Evolutionary conservation across 2,113 vertebrate genomes (phyloP), one percentile per base, ranked within the genome.

Genomic region (Anoura caudifer): DNA sequence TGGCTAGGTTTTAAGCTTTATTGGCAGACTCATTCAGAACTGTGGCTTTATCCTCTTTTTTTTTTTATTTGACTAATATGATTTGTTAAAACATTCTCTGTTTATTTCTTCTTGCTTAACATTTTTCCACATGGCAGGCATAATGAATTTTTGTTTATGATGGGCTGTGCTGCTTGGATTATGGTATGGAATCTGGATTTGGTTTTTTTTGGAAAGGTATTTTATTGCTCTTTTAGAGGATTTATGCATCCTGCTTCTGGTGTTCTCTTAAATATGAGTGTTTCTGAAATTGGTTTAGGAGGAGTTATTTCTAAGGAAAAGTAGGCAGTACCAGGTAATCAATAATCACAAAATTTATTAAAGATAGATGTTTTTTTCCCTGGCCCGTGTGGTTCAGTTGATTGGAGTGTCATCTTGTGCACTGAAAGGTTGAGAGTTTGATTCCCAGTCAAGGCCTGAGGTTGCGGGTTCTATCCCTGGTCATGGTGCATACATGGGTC

Each of bases 91-190:
- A 97, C 94, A 97, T 93, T 98, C 90, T 98, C 89, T 98, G 97
- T 98, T 98, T 98, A 98, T 97, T 97, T 98, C 97, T 98, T 97
- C 91, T 97, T 97, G 87, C 97, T 98, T 96, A 97, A 97, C 96
- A 97, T 97, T 98, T 98, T 98, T 97, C 97, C 97, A 97, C 93
- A 94, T 95, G 91, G 97, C 95, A 81, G 93, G 91, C 96, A 95
- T 97, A 98, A 98, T 98, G 97, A 98, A 97, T 98, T 98, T 97
- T 97, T 98, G 97, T 98, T 97, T 98, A 97, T 97, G 94, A 97
- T 97, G 96, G 96, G 97, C 86, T 4, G 67, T 96, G 83, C 96
- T 97, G 95, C 96, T 96, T 98, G 97, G 97, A 91, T 98, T 97
- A 97, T 98, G 96, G 89, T 96, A 97, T 96, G 96, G 97, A 97